Base-by-base conservation (phyloP, 2,113 vertebrate genomes). In the Myiozetetes cayanensis region DNA sequence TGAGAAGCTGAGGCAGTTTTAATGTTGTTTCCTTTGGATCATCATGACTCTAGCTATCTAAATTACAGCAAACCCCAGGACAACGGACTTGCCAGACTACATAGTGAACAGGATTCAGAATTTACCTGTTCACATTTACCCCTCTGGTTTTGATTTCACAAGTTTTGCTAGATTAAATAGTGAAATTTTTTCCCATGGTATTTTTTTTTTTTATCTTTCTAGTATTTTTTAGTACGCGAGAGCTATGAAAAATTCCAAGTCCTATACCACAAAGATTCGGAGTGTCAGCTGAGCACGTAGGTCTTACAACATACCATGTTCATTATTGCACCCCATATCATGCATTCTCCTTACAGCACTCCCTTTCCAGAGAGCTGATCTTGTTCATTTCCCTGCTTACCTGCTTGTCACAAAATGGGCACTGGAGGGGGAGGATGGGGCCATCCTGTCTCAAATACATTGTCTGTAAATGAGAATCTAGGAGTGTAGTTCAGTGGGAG, bases 341-440 rank as follows among this genome's bases (percentile, higher is more conserved):
- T 7, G 8, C 20, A 12, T 53, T 80, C 22, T 53, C 33, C 52
- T 72, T 49, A 50, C 4, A 74, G 31, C 11, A 22, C 9, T 70
- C 75, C 35, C 11, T 18, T 31, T 74, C 78, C 49, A 18, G 37
- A 41, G n/a, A 75, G 12, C 5, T 44, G 19, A 20, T 44, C 25
- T 31, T 25, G 23, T 16, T 66, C 7, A 4, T 44, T 66, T 27
- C 22, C 37, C 41, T 4, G 2, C 18, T 83, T 59, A 37, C 12
- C 44, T 58, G 33, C 20, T 85, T 25, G 19, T 30, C 52, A 78
- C 39, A 62, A 62, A 93, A 67, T 11, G n/a, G 71, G 16, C 35
- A 13, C 3, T 49, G 13, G 63, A 68, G 15, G 4, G 24, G 27
- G 21, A 44, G 12, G 17, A 12, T 0, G 0, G 8, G 11, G 37